Evolutionary conservation across 2,113 vertebrate genomes (phyloP), one percentile per base, ranked within the genome.

Genomic region (Vulpes ferrilata): DNA sequence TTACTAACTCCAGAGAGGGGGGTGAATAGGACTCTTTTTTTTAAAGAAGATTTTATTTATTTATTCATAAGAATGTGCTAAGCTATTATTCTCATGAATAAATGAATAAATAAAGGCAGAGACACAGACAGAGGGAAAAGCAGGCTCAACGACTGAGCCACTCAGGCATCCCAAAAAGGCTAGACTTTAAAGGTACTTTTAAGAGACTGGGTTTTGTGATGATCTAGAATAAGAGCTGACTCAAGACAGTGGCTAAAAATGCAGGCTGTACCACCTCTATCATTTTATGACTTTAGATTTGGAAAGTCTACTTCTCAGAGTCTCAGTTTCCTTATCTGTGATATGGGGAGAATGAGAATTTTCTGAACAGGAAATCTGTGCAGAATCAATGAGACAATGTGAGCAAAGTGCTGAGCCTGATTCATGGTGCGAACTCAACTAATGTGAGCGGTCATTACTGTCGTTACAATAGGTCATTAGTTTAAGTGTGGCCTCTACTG

Each of bases 401-500:
- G 19, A 27, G 48, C 16, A 20, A 27, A 69, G 55, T 4, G 5
- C 7, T 19, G 23, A 1, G 16, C 35, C 32, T 25, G 23, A 35
- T 11, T 73, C 57, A 7, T 0, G 20, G 62, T 23, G 27, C 6
- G 8, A 5, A n/a, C 59, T 43, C 35, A 30, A 25, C 17, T 5
- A 7, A 20, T 0, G 13, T 35, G 22, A 17, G 11, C n/a, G 8
- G 11, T n/a, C 60, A 1, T 27, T 32, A 32, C 2, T 20, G 19
- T 25, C 12, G 0, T 35, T 48, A 76, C 15, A 10, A 3, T 3
- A 55, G 1, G 57, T 35, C 57, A 19, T n/a, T 62, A 20, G 35
- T 30, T 74, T 57, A 51, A 65, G n/a, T 3, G n/a, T 19, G 30
- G 25, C 65, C 32, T 53, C 65, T 59, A 8, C 48, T 20, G n/a